Base-by-base conservation (phyloP, 2,888 invertebrate genomes). In the Galerucella pusilla region DNA sequence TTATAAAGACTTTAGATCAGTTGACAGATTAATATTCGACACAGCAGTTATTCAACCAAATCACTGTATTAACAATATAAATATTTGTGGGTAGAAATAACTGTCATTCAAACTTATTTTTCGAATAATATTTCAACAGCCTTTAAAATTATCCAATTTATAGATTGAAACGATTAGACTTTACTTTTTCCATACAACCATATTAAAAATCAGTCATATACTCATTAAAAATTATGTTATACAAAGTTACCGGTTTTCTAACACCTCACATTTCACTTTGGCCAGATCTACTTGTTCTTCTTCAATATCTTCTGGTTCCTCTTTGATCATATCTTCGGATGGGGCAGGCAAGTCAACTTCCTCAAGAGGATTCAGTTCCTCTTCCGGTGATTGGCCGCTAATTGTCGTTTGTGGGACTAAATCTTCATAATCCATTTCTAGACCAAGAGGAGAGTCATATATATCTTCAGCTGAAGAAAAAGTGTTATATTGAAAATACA, bases 351-450 rank as follows among this genome's bases (percentile, higher is more conserved):
- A 46, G 45, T 60, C 20, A 46, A 69, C 61, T 61, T 69, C 69
- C 46, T 65, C 64, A 11, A 65, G 12, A 46, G 45, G 64, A 46
- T 46, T 65, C 7, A 46, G n/a, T 16, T 20, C 64, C 6, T 46
- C 46, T 35, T 61, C 35, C 5, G 66, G 35, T 14, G 49, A 28
- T 57, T 52, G 28, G 16, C 57, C 49, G 49, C 25, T 61, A 49
- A 49, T 63, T 25, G 69, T 57, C 49, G 64, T 61, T 49, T 45
- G 71, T 1, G 72, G 69, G 10, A 76, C 74, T 28, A 77, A 35
- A 60, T 77, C 74, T 72, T 77, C 76, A 25, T 75, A 70, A 25
- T 77, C 79, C 66, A 77, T 75, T 45, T 77, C 75, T 69, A 76
- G 49, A 54, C 76, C 79, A 12, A 79, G 49, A 45, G 61, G 66